Base-by-base conservation (phyloP, 2,888 invertebrate genomes). In the Epicampocera succincta region DNA sequence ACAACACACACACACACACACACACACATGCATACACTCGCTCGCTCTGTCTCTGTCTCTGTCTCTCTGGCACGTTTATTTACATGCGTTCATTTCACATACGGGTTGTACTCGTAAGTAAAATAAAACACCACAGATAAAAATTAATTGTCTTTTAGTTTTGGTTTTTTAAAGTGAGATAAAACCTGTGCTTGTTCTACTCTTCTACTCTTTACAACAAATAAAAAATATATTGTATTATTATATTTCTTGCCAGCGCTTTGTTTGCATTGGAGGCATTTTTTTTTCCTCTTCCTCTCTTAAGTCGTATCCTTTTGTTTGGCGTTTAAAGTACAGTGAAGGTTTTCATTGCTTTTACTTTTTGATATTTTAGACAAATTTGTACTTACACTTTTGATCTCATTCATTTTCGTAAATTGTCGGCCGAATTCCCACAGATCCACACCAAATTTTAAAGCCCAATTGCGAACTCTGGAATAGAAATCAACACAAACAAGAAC, bases 381-480 rank as follows among this genome's bases (percentile, higher is more conserved):
- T 29, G 8, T 73, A 94, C 95, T 95, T 92, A 96, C 96, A 92
- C 93, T 94, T 92, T 96, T 95, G 88, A 96, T 95, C 90, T 96
- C 96, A 89, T 94, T 95, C 95, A 96, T 96, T 93, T 96, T 96
- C 17, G 96, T 97, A 90, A 95, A 95, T 91, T 96, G 95, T 88
- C 95, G 93, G 83, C 96, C 96, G 87, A 96, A 96, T 91, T 96
- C 96, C 96, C 96, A 97, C 85, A 97, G 92, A 92, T 96, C 96
- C 85, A 96, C 96, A 86, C 97, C 97, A 89, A 97, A 97, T 92
- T 96, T 96, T 84, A 97, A 92, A 85, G 97, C 97, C 97, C 97
- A 97, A 91, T 97, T 97, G 91, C 96, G 95, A 85, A 97, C 96
- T 93, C 97, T 97, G 94, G 13, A 60, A 82, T 74, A 78, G 66